Conservation (phyloP, 1,140 invertebrate genomes). For the Atta cephalotes region DNA sequence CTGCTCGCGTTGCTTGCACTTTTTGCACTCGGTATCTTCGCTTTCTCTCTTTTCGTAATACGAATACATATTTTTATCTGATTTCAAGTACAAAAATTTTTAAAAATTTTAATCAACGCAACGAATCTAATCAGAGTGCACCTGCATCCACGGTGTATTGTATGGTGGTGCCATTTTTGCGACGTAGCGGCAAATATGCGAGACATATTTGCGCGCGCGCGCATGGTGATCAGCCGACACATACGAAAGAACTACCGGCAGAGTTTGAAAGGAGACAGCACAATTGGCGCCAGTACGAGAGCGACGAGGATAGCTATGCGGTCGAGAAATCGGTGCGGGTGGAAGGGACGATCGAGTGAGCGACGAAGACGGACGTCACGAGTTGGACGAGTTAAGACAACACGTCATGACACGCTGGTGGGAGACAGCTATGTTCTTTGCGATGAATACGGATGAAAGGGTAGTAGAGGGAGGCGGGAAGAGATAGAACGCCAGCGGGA, state of each 20-base stretch:
- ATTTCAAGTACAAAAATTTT: no score
- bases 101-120: no score
- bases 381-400: background rate
- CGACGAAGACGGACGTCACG: background rate
- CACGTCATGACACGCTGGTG: background rate
- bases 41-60: no score
- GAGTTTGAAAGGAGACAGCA: background rate
- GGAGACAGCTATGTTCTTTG: slow-evolving; percentile 37
- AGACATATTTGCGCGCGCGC: slow-evolving; percentile 16
- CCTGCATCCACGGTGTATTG: slow-evolving; percentile 66
- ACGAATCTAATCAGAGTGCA: slow-evolving; percentile 34
- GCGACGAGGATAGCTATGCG: slow-evolving; percentile 12
- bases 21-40: no score
- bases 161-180: slow-evolving; percentile 75
- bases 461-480: slow-evolving; percentile 15
- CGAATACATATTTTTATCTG: no score
- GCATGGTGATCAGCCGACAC: slow-evolving; percentile 81
- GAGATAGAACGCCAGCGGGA: slow-evolving; percentile 39
- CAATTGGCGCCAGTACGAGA: background rate
- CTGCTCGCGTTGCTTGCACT: no score
- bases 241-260: slow-evolving; percentile 69
- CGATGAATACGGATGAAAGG: slow-evolving; percentile 49
- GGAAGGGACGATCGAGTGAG: background rate
- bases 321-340: slow-evolving; percentile 7
- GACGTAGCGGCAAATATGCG: slow-evolving; percentile 77